Percentiles rank a stretch among this genome's conserved stretches.
phyloP scores from a whole-genome alignment of 2,888 invertebrate species.

The Apoda limacodes region DNA sequence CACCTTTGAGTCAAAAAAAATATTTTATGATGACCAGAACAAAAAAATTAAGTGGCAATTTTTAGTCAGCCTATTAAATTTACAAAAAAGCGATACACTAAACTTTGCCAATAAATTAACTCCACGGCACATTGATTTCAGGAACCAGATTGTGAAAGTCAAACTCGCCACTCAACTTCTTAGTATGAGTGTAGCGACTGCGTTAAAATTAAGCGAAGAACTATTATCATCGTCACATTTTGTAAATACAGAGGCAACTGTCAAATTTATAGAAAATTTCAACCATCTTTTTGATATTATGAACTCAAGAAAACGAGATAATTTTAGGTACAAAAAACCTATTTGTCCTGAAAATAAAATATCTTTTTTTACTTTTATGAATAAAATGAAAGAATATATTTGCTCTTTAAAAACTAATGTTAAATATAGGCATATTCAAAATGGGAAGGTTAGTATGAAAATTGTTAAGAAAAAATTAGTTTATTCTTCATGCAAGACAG shows the following conservation, averaged over 20 bases:
- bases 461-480: neutral
- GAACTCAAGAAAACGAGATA: conserved; percentile 5
- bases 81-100: conserved; percentile 16
- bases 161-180: conserved; percentile 8
- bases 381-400: neutral
- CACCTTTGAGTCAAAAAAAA: conserved; percentile 6
- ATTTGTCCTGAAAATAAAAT: neutral
- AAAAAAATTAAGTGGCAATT: conserved; percentile 8
- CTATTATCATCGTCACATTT: conserved; percentile 2
- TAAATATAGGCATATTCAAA: neutral
- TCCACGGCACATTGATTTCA: conserved; percentile 7
- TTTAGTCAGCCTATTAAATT: conserved; percentile 4
- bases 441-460: neutral
- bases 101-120: conserved; percentile 12
- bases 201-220: conserved; percentile 4
- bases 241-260: conserved; percentile 4
- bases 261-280: conserved; percentile 2
- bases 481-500: conserved; percentile 6
- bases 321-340: conserved; percentile 4
- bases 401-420: neutral
- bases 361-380: neutral
- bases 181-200: conserved; percentile 3
- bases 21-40: conserved; percentile 4
- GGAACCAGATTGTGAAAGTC: conserved; percentile 11
- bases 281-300: conserved; percentile 8